A percentile compares a stretch with the other conserved stretches of the same genome.
Conservation (phyloP, 2,888 invertebrate species). For the Crematogaster levior region DNA sequence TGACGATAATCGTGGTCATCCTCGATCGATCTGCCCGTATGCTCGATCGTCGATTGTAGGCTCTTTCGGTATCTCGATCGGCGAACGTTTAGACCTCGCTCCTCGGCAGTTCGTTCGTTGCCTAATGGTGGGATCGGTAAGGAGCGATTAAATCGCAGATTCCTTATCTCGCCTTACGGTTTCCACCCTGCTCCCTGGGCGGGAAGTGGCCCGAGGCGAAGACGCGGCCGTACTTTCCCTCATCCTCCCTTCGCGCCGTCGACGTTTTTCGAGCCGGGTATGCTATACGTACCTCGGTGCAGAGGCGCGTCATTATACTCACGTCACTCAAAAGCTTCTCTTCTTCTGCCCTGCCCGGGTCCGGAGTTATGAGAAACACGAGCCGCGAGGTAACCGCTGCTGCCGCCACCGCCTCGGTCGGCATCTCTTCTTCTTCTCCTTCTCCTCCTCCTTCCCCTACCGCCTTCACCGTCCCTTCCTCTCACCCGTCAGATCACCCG, state of each 20-base stretch:
- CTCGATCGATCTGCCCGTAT: constrained; percentile 59
- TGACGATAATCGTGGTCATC: constrained; percentile 19
- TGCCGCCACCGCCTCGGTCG: constrained; percentile 71
- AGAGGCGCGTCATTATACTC: constrained; percentile 82
- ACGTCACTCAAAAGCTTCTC: constrained; percentile 81
- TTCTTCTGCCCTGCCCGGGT: constrained; percentile 73
- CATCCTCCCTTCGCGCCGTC: constrained; percentile 40
- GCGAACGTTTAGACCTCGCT: constrained; percentile 12
- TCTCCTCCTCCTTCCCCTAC: not conserved
- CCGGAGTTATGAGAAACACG: constrained; percentile 78
- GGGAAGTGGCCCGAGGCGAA: constrained; percentile 75
- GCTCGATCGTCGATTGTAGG: constrained; percentile 27
- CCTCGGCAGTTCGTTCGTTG: constrained; percentile 51
- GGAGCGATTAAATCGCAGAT: constrained; percentile 79
- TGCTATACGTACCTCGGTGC: constrained; percentile 62
- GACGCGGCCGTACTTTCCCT: constrained; percentile 49
- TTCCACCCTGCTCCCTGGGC: constrained; percentile 76
- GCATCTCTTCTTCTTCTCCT: constrained; percentile 25
- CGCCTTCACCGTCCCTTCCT: constrained; percentile 30
- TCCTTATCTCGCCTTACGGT: constrained; percentile 73
- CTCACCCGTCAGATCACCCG: constrained; percentile 36
- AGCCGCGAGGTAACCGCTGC: constrained; percentile 76
- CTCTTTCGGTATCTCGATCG: constrained; percentile 44
- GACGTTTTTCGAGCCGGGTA: constrained; percentile 51
- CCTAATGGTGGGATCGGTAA: constrained; percentile 77